Percentiles rank a stretch among this genome's conserved stretches.
phyloP scores from a whole-genome alignment of 1,140 invertebrate genomes.

The Pseudachorutes palmiensis region DNA sequence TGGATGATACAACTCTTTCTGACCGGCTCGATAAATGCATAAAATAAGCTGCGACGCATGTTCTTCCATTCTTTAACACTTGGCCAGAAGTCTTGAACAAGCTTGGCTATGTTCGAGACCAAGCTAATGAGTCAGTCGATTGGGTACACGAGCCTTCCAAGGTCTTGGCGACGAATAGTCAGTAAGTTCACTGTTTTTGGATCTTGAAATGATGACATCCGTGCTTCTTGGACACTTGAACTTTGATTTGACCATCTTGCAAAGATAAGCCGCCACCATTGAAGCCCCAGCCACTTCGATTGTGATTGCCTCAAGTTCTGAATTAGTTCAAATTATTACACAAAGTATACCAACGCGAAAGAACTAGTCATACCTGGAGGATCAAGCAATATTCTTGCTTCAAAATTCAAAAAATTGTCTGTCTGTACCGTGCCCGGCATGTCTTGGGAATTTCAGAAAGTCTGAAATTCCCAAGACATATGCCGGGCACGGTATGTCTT shows the following conservation, averaged over 20 bases:
- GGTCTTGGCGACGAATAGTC: not conserved
- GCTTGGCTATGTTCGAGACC: not conserved
- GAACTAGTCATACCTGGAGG: not conserved
- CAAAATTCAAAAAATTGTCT: not conserved
- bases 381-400: not conserved
- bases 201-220: not conserved
- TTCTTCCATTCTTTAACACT: not conserved
- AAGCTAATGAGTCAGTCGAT: not conserved
- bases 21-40: not conserved
- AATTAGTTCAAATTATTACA: not conserved
- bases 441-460: too few relatives aligned
- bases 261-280: conserved; percentile 1
- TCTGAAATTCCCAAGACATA: too few relatives aligned
- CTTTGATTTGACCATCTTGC: not conserved
- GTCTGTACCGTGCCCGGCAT: too few relatives aligned
- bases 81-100: not conserved
- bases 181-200: not conserved
- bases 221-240: not conserved
- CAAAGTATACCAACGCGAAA: not conserved
- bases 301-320: not conserved
- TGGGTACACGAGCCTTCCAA: not conserved
- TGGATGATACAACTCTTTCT: not conserved
- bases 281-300: not conserved
- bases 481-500: too few relatives aligned
- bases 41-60: not conserved